Conservation (phyloP, 2,797 vertebrate species). For the Syngnathus acus region DNA sequence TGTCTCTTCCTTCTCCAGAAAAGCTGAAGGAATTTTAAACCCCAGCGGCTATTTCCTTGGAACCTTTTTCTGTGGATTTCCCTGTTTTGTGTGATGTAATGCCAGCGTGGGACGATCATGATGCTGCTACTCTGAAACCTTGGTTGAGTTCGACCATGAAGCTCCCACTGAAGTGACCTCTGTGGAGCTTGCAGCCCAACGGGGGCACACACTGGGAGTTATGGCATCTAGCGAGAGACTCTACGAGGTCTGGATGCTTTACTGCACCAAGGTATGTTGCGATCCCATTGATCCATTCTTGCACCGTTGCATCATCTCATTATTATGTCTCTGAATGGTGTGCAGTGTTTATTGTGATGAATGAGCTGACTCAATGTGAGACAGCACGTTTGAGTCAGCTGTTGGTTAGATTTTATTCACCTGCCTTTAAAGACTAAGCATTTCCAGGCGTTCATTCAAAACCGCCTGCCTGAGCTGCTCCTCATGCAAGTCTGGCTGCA, state of each 20-base stretch:
- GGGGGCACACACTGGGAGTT: constrained; percentile 28
- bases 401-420: constrained; percentile 53
- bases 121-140: constrained; percentile 15
- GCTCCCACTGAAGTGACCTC: constrained; percentile 51
- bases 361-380: constrained; percentile 25
- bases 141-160: constrained; percentile 50
- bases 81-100: constrained; percentile 14
- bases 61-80: constrained; percentile 41
- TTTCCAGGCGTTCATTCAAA: constrained; percentile 50
- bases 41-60: constrained; percentile 16
- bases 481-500: constrained; percentile 52
- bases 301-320: background rate
- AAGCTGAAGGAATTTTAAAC: constrained; percentile 15
- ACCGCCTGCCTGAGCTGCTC: constrained; percentile 39
- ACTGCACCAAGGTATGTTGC: constrained; percentile 85
- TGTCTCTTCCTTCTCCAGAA: background rate
- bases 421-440: constrained; percentile 31
- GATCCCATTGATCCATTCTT: background rate
- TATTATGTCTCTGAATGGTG: background rate
- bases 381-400: constrained; percentile 40
- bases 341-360: constrained; percentile 22
- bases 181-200: constrained; percentile 37
- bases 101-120: constrained; percentile 15
- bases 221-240: constrained; percentile 96
- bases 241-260: constrained; percentile 98